phyloP scores from a whole-genome alignment of 2,113 vertebrate species.

The Carassius carassius region DNA sequence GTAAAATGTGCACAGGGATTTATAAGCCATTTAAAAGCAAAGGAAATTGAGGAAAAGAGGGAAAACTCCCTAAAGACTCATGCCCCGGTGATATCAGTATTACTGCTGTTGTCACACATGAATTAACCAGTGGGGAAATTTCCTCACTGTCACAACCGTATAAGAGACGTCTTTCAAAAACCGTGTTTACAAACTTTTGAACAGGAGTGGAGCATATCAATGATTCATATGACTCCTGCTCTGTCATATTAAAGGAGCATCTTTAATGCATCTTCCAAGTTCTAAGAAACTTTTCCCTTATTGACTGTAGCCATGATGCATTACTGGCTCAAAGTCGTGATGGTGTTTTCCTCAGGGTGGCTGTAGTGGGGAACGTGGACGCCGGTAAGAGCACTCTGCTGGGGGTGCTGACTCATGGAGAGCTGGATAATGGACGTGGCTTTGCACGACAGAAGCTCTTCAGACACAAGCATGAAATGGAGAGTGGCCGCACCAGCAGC shows the following conservation, averaged over 20 bases:
- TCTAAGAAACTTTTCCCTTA: neutral
- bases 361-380: constrained; percentile 97
- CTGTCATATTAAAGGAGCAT: neutral
- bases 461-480: constrained; percentile 97
- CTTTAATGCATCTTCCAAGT: neutral
- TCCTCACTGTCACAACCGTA: too few species aligned
- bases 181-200: neutral
- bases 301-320: neutral
- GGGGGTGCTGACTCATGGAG: constrained; percentile 93
- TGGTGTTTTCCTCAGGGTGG: constrained; percentile 79
- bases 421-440: constrained; percentile 95
- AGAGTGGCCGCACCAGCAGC: constrained; percentile 96
- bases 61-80: too few species aligned
- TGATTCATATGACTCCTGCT: neutral
- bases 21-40: too few species aligned
- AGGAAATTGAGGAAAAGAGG: too few species aligned
- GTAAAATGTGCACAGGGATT: too few species aligned
- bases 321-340: neutral
- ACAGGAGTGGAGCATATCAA: neutral
- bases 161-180: neutral
- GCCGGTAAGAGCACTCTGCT: constrained; percentile 95
- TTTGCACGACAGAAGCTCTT: constrained; percentile 98
- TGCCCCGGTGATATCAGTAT: too few species aligned
- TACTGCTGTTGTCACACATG: too few species aligned
- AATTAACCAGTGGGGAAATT: too few species aligned